Evolutionary conservation across 2,888 invertebrate genomes (phyloP), one percentile per base, ranked within the genome.

Genomic region (Troides oblongomaculatus): DNA sequence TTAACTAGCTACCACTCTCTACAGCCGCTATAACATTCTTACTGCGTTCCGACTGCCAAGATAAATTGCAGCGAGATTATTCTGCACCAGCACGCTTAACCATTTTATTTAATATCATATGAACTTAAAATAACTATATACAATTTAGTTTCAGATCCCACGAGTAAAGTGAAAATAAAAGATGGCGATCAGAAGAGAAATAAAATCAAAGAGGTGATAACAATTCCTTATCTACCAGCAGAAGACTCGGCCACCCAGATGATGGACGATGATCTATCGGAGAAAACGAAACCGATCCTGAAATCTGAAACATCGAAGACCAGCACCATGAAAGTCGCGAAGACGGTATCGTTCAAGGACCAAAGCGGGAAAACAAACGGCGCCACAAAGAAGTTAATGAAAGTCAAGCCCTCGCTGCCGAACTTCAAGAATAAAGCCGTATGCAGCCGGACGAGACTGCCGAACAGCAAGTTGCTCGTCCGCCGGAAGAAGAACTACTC

Each of bases 261-360:
- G 36, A n/a, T 23, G 7, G 63, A 63, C 17, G 66, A 66, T 1
- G 59, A 62, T 57, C 2, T 46, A 36, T 4, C 63, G 8, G 62
- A 36, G 25, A 36, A 62, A 21, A 75, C 78, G 25, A 82, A 77
- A 68, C 84, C 85, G 0, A 73, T 84, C 0, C 82, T 86, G 0
- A 84, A 80, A 74, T 86, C 87, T 0, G 75, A 84, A 0, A 78
- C 74, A 4, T 74, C 81, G 0, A 83, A 78, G 66, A 77, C 76
- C 7, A 21, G 80, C 18, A 50, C 5, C 50, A 14, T 75, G 0
- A 80, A 76, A 71, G 69, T 81, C 0, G 87, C 78, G 70, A 89
- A 89, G 77, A 81, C 87, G 0, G 86, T 89, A 0, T 83, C 84
- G 0, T 88, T 89, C 66, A 79, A 79, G 0, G 86, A 87, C 5